Base-by-base conservation (phyloP, 1,140 invertebrate genomes). In the Asbolus verrucosus region DNA sequence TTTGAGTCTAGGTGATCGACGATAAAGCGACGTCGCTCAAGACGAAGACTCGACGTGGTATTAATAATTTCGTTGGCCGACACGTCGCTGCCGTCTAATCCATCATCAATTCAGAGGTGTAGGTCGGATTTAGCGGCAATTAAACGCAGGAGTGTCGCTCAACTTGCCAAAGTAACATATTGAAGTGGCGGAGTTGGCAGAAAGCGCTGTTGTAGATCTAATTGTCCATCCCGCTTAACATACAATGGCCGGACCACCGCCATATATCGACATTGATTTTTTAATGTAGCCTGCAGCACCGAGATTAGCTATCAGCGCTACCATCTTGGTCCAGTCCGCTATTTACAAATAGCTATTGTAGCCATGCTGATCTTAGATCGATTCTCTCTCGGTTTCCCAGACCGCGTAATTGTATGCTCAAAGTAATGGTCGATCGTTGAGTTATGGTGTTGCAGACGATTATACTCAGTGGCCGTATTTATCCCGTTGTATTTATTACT, bases 261-360 rank as follows among this genome's bases (percentile, higher is more conserved):
- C 72, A 73, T 73, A 76, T 73, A 74, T 74, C 68, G 71, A 63
- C 70, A 74, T 76, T 65, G 75, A 74, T 76, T 76, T 76, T 76
- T 76, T 76, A 74, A 72, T 76, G 73, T 76, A 38, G 72, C 74
- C 74, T 72, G 63, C 67, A 73, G 54, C 68, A 67, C 66, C 69
- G 46, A 76, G 75, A 76, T 76, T 74, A 76, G 38, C 68, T 76
- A 76, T 76, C 75, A 59, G 67, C 60, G 66, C 46, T 69, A 69
- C 73, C 39, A 76, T 76, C 75, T 74, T 70, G 67, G 67, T 67
- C 46, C 72, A 67, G 46, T 71, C 67, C 39, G 71, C 73, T 67
- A 76, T 76, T 72, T 76, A 76, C 75, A 76, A 76, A 76, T 74
- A 74, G 69, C 70, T 73, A 73, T 73, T 73, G 72, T 73, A 67